Evolutionary conservation across 2,888 invertebrate species (phyloP).

Genomic region (Orchesella flavescens): DNA sequence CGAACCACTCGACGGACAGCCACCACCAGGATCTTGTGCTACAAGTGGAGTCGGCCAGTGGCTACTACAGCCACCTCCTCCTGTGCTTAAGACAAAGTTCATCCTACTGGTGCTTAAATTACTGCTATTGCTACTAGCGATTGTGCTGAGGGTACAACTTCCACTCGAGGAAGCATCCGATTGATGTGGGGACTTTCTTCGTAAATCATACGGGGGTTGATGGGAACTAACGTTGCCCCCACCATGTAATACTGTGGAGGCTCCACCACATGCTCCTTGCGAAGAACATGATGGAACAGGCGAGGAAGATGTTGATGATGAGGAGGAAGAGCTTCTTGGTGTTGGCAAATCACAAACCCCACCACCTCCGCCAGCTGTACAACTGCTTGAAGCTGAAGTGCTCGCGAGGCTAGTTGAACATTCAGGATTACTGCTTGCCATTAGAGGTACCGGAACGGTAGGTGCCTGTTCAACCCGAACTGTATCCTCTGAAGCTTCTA

Average conservation of each 20-base stretch:
- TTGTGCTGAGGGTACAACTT: not conserved
- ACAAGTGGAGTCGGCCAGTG: slow-evolving; percentile 52
- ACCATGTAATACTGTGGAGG: slow-evolving; percentile 74
- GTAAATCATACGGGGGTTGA: slow-evolving; percentile 91
- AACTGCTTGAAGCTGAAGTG: slow-evolving; percentile 19
- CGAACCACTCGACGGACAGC: slow-evolving; percentile 26
- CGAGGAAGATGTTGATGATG: slow-evolving; percentile 56
- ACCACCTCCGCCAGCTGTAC: slow-evolving; percentile 4
- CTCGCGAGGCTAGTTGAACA: slow-evolving; percentile 55
- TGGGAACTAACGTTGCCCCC: slow-evolving; percentile 75
- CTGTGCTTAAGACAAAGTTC: slow-evolving; percentile 44
- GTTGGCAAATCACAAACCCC: slow-evolving; percentile 71
- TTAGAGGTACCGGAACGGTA: slow-evolving; percentile 61
- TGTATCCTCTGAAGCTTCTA: slow-evolving; percentile 69
- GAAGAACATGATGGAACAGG: slow-evolving; percentile 73
- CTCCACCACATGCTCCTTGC: slow-evolving; percentile 74
- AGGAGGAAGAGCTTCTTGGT: slow-evolving; percentile 63
- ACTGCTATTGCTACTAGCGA: not conserved
- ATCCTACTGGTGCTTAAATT: slow-evolving; percentile 26
- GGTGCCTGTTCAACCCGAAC: slow-evolving; percentile 69
- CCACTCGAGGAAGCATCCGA: slow-evolving; percentile 29
- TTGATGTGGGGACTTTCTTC: slow-evolving; percentile 83
- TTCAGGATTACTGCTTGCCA: slow-evolving; percentile 68
- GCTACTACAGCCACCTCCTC: slow-evolving; percentile 51
- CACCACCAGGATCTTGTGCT: slow-evolving; percentile 56